Conservation (phyloP, 2,113 vertebrate genomes). For the Nerophis ophidion region DNA sequence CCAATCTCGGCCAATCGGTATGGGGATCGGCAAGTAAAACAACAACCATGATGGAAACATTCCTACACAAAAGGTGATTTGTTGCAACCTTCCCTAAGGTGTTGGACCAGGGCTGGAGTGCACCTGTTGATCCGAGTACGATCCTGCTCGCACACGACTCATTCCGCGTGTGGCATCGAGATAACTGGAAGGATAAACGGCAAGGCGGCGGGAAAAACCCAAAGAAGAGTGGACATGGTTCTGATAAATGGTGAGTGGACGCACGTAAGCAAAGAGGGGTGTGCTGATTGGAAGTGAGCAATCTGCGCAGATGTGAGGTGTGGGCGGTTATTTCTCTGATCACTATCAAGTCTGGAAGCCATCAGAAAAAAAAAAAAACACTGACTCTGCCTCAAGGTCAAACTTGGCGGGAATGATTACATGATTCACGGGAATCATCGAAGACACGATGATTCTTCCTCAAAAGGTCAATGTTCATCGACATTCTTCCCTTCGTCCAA, state of each 20-base stretch:
- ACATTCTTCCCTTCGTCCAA: neutral
- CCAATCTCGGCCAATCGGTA: too few relatives aligned
- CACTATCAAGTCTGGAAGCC: constrained; percentile 28
- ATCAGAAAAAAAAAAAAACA: constrained; percentile 23
- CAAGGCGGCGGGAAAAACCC: constrained; percentile 4
- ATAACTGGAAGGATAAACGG: neutral
- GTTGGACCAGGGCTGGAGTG: neutral
- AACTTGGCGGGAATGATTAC: neutral
- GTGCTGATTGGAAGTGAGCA: constrained; percentile 13
- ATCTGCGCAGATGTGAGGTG: constrained; percentile 30
- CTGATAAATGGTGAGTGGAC: neutral
- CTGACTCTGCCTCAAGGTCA: neutral
- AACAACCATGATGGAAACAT: too few relatives aligned
- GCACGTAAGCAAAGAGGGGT: neutral
- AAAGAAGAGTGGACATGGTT: neutral
- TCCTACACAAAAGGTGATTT: neutral
- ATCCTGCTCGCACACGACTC: neutral
- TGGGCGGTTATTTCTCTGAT: constrained; percentile 29
- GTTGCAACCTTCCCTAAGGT: neutral
- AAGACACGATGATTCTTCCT: neutral
- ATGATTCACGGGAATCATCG: neutral
- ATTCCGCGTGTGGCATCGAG: neutral
- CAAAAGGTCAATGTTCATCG: neutral
- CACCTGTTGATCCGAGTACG: neutral
- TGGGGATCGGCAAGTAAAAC: too few relatives aligned